These are phyloP conservation scores for Entomobrya multifasciata DNA, from an alignment of 2,888 invertebrate genomes.

Conservation along the genomic window DNA sequence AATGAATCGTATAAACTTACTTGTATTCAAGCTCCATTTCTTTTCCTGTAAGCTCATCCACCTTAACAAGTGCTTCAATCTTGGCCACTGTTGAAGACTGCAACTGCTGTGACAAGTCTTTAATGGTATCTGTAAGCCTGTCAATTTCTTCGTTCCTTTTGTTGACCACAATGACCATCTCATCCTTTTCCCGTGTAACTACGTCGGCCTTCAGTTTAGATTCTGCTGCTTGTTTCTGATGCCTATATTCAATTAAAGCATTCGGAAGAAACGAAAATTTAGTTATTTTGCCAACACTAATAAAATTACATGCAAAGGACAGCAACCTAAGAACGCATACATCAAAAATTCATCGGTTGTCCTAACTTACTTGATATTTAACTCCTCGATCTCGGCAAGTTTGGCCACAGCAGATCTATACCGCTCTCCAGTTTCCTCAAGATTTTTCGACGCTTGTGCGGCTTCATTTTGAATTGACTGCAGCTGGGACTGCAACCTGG, in stretches of 20 bases:
- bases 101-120: constrained; percentile 87
- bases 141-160: constrained; percentile 88
- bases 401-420: constrained; percentile 49
- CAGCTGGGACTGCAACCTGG: constrained; percentile 6
- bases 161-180: constrained; percentile 87
- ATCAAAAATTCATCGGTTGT: too few relatives aligned
- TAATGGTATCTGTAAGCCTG: constrained; percentile 87
- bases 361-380: constrained; percentile 40
- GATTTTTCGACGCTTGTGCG: not conserved
- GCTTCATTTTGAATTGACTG: constrained; percentile 42
- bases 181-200: constrained; percentile 89
- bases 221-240: constrained; percentile 58
- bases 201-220: constrained; percentile 42
- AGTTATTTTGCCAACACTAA: too few relatives aligned
- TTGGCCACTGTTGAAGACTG: constrained; percentile 89
- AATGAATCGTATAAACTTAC: constrained; percentile 81
- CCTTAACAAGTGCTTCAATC: constrained; percentile 90
- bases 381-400: constrained; percentile 57
- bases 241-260: not conserved
- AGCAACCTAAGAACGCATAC: too few relatives aligned
- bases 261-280: not conserved
- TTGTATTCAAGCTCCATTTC: constrained; percentile 90
- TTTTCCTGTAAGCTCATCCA: constrained; percentile 90
- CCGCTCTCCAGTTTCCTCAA: constrained; percentile 51
- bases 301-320: too few relatives aligned